Evolutionary conservation across 2,888 invertebrate species (phyloP).

Genomic region (Troides helena): DNA sequence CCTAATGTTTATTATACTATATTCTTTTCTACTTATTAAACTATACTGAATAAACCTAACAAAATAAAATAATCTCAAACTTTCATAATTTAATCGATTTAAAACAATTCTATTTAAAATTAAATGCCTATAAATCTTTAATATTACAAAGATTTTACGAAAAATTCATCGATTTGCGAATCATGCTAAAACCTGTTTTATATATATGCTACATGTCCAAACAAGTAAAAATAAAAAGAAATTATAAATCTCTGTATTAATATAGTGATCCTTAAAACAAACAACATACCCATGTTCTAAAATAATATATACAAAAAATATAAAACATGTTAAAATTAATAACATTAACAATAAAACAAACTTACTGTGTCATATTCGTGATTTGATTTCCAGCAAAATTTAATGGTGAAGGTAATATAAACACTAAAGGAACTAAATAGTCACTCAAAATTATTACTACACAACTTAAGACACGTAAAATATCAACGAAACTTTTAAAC

Average conservation of each 20-base stretch:
- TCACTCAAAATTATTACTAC: conserved; percentile 6
- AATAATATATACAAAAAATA: background rate
- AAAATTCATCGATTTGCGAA: background rate
- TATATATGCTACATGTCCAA: background rate
- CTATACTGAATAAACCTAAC: too few species aligned
- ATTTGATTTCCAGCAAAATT: conserved; percentile 3
- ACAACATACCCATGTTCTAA: background rate
- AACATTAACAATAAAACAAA: background rate
- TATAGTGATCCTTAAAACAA: background rate
- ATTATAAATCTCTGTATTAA: background rate
- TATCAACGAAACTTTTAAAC: background rate
- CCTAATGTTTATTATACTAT: too few species aligned
- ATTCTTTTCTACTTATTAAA: too few species aligned
- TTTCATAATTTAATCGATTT: too few species aligned
- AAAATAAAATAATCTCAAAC: too few species aligned
- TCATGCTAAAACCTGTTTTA: background rate
- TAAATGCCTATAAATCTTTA: too few species aligned
- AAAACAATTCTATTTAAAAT: too few species aligned
- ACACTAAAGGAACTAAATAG: conserved; percentile 1
- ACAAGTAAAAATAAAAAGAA: conserved; percentile 1
- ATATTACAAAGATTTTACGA: background rate
- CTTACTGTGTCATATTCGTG: conserved; percentile 27
- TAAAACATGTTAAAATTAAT: background rate
- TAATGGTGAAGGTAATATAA: conserved; percentile 1
- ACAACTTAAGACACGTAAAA: background rate